Conservation (phyloP, 2,888 invertebrate genomes). For the Sthenelais limicola region DNA sequence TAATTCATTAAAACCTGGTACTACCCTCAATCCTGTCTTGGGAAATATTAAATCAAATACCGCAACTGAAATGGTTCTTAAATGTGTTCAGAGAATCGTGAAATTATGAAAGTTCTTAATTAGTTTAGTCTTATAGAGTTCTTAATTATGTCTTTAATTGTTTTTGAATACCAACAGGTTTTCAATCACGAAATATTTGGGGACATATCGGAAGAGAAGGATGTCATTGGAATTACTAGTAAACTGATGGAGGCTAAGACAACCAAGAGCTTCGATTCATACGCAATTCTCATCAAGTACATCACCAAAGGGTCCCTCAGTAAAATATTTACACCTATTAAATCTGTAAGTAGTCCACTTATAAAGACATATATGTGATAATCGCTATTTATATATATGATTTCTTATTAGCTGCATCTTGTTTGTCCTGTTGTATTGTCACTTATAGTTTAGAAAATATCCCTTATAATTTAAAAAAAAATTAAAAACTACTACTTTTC, state of each 20-base stretch:
- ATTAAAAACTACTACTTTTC: not conserved
- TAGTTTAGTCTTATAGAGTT: no score
- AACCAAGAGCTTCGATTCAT: slow-evolving; percentile 88
- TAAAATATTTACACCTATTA: slow-evolving; percentile 85
- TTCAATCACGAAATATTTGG: slow-evolving; percentile 93
- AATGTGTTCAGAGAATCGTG: no score
- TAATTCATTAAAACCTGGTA: no score
- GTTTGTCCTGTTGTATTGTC: not conserved
- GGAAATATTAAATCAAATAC: no score
- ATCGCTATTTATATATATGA: not conserved
- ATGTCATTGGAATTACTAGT: slow-evolving; percentile 85
- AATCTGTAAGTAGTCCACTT: slow-evolving; percentile 76
- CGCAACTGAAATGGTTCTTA: no score
- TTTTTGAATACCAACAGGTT: no score
- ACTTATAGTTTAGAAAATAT: no score
- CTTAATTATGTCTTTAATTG: no score
- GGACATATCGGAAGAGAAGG: slow-evolving; percentile 90
- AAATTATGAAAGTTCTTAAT: no score
- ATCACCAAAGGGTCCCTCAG: slow-evolving; percentile 84
- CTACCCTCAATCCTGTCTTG: no score
- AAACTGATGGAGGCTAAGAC: slow-evolving; percentile 77
- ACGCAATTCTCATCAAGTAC: slow-evolving; percentile 85
- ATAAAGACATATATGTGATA: not conserved
- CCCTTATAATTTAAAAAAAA: no score
- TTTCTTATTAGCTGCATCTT: not conserved